Conservation (phyloP, 2,797 vertebrate genomes). For the Myotis findleyi region DNA sequence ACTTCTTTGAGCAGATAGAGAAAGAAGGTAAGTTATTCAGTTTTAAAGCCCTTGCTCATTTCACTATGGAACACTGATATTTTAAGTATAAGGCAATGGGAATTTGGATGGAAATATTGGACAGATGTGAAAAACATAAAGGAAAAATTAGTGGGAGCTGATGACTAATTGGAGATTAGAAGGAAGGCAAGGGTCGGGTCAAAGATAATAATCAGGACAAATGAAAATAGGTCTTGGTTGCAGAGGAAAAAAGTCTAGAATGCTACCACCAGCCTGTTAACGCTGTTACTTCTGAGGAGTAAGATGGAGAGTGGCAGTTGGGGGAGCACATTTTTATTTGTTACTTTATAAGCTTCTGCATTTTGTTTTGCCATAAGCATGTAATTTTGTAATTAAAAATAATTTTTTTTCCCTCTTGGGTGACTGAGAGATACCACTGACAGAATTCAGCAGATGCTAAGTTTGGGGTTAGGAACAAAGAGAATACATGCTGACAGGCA, state of each 20-base stretch:
- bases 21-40: neutral
- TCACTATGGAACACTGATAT: neutral
- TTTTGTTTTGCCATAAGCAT: neutral
- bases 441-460: neutral
- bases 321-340: neutral
- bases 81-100: neutral
- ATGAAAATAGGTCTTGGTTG: neutral
- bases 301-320: neutral
- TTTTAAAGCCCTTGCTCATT: neutral
- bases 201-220: slow-evolving; percentile 17
- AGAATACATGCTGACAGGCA: neutral
- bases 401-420: neutral
- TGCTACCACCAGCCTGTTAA: neutral
- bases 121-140: slow-evolving; percentile 21
- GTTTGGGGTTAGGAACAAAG: neutral
- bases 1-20: neutral
- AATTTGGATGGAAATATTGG: neutral
- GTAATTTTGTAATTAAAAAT: neutral
- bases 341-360: neutral
- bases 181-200: neutral
- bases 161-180: neutral
- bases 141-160: slow-evolving; percentile 3
- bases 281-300: neutral
- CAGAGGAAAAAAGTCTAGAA: neutral
- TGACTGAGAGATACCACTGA: neutral